Conservation (phyloP, 2,888 invertebrate genomes). For the Tetranychus truncatus region DNA sequence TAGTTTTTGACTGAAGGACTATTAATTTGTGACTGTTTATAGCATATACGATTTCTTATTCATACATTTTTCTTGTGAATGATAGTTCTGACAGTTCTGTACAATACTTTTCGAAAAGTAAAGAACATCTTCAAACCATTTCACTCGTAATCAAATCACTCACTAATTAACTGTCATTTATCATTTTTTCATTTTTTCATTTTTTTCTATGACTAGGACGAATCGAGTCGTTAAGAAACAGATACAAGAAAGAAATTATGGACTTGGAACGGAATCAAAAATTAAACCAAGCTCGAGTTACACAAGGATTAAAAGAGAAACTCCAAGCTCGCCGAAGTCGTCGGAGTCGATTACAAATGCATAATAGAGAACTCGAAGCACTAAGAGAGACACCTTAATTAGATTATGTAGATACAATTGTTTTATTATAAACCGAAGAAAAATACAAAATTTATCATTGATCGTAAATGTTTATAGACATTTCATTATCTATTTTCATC, state of each 20-base stretch:
- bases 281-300: slow-evolving; percentile 33
- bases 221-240: slow-evolving; percentile 32
- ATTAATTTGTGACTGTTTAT: too few relatives aligned
- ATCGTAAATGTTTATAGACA: too few relatives aligned
- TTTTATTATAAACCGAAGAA: too few relatives aligned
- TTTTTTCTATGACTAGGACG: slow-evolving; percentile 29
- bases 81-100: too few relatives aligned
- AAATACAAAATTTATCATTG: too few relatives aligned
- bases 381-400: neutral
- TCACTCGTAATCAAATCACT: too few relatives aligned
- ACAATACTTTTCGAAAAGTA: too few relatives aligned
- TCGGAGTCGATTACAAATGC: slow-evolving; percentile 27
- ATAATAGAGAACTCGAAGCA: slow-evolving; percentile 25
- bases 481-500: too few relatives aligned
- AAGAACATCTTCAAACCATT: neutral
- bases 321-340: slow-evolving; percentile 30
- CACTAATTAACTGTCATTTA: neutral
- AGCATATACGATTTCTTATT: too few relatives aligned
- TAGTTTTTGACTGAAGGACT: too few relatives aligned
- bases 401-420: neutral
- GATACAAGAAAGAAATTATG: slow-evolving; percentile 31
- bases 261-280: slow-evolving; percentile 32
- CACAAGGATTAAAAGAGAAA: slow-evolving; percentile 34
- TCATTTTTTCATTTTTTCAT: neutral
- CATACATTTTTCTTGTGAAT: too few relatives aligned